Conservation (phyloP, 2,888 invertebrate species). For the Ochropacha duplaris region DNA sequence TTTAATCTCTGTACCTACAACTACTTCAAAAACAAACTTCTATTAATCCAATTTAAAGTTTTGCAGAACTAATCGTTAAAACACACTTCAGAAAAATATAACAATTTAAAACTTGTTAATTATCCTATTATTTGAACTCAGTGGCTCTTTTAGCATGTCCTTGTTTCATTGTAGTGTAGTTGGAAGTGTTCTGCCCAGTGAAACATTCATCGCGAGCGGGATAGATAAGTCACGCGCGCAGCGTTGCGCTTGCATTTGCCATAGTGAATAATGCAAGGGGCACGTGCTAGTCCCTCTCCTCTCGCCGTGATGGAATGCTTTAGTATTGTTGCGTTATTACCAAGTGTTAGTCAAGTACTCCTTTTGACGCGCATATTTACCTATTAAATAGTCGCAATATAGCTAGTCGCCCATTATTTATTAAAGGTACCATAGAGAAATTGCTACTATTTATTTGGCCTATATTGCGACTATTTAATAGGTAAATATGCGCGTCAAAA, state of each 20-base stretch:
- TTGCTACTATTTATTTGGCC: too few relatives aligned
- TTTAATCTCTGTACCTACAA: too few relatives aligned
- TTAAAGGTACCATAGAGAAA: too few relatives aligned
- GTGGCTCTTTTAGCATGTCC: neutral
- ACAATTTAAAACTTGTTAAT: neutral
- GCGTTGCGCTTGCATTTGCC: slow-evolving; percentile 64
- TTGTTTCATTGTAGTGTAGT: slow-evolving; percentile 8
- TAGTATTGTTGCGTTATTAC: slow-evolving; percentile 52
- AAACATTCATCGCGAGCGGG: slow-evolving; percentile 55
- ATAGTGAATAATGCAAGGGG: slow-evolving; percentile 74
- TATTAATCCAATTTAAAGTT: too few relatives aligned
- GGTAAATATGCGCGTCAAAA: neutral
- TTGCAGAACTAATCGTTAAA: too few relatives aligned
- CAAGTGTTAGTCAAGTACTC: slow-evolving; percentile 33
- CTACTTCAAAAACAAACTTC: too few relatives aligned
- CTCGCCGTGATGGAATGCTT: slow-evolving; percentile 59
- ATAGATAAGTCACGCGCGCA: slow-evolving; percentile 71
- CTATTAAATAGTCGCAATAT: neutral
- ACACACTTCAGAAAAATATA: neutral
- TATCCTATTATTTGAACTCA: neutral
- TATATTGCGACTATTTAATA: neutral
- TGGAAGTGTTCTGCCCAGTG: slow-evolving; percentile 52
- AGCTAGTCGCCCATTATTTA: too few relatives aligned
- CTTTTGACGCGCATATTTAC: neutral
- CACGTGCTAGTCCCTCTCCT: slow-evolving; percentile 54